A percentile compares a stretch with the other conserved stretches of the same genome.
Conservation (phyloP, 2,797 vertebrate species). For the Micrastur ruficollis region DNA sequence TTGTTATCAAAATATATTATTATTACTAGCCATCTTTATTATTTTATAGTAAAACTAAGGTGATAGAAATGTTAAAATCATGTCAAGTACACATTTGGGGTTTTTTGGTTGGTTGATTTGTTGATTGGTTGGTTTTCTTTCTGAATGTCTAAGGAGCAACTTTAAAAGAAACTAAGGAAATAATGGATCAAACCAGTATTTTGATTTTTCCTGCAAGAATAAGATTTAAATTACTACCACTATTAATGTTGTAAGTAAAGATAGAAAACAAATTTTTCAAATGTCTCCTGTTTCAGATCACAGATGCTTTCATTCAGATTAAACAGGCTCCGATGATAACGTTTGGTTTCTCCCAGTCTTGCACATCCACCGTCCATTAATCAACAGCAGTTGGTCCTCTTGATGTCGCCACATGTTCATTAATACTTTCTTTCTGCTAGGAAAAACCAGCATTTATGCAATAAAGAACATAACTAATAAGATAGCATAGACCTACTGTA, state of each 20-base stretch:
- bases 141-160: background rate
- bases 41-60: background rate
- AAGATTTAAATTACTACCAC: background rate
- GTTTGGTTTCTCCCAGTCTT: background rate
- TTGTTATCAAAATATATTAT: background rate
- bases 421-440: background rate
- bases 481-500: background rate
- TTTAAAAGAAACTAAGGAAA: background rate
- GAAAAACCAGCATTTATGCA: background rate
- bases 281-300: background rate
- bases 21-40: background rate
- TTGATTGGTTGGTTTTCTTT: background rate
- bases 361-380: background rate
- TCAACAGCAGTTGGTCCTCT: background rate
- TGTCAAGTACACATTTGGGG: background rate
- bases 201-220: background rate
- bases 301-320: background rate
- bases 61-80: background rate
- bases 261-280: background rate
- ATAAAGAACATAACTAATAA: background rate
- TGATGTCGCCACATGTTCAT: background rate
- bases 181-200: background rate
- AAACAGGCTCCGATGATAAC: background rate
- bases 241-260: background rate
- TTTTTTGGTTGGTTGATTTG: accelerated